Evolutionary conservation across 2,797 vertebrate genomes (phyloP).

Genomic region (Loris lydekkerianus): DNA sequence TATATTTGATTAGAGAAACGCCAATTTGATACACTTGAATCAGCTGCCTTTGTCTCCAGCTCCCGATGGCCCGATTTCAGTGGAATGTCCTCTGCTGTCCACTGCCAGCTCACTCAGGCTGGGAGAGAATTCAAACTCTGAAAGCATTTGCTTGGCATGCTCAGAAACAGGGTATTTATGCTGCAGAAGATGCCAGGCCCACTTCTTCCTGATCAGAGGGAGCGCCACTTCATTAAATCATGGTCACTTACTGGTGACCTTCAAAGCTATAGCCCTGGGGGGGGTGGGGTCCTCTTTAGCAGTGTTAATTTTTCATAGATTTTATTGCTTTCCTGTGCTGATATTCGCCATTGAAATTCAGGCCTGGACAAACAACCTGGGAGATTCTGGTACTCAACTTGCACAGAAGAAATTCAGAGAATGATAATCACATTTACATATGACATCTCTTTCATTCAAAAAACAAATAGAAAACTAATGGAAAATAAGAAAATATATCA

Average conservation of each 20-base stretch:
- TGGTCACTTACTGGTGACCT: constrained; percentile 50
- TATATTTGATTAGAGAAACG: constrained; percentile 77
- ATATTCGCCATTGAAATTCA: constrained; percentile 8
- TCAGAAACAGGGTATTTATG: constrained; percentile 28
- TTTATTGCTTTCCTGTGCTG: constrained; percentile 32
- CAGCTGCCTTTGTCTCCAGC: constrained; percentile 58
- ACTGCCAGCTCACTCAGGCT: constrained; percentile 69
- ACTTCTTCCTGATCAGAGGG: constrained; percentile 61
- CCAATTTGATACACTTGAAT: constrained; percentile 73
- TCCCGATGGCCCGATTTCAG: constrained; percentile 67
- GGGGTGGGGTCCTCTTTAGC: constrained; percentile 25
- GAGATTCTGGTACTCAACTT: not conserved
- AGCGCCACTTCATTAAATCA: constrained; percentile 52
- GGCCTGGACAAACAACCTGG: not conserved
- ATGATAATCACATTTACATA: constrained; percentile 57
- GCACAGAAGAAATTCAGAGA: constrained; percentile 48
- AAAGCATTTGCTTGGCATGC: constrained; percentile 60
- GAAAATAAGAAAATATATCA: constrained; percentile 48
- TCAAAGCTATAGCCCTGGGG: not conserved
- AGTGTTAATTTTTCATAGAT: constrained; percentile 29
- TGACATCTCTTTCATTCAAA: constrained; percentile 47
- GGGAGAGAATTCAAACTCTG: constrained; percentile 52
- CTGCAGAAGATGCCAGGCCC: not conserved
- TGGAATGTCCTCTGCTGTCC: constrained; percentile 73
- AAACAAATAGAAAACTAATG: constrained; percentile 38